Percentiles rank a stretch among this genome's conserved stretches.
phyloP scores from a whole-genome alignment of 2,797 vertebrate genomes.

The Heterohyrax brucei region DNA sequence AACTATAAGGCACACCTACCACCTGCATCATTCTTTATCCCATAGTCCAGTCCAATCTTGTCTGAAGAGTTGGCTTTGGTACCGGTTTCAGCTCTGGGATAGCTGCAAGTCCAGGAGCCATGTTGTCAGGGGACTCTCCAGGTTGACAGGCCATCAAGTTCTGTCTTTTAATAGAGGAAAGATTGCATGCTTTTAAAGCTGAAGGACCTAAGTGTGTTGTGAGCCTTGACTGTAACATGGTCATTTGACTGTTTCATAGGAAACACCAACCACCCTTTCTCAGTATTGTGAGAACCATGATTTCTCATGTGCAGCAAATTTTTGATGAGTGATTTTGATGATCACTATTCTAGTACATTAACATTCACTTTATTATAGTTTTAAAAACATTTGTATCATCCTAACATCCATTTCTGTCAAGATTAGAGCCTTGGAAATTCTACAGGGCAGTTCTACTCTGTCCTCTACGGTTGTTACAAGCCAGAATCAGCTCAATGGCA shows the following conservation, averaged over 20 bases:
- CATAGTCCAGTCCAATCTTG: too few species aligned
- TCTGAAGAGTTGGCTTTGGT: too few species aligned
- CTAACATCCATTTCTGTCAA: neutral
- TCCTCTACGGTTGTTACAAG: too few species aligned
- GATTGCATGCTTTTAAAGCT: neutral
- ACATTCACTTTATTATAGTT: neutral
- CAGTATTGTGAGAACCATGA: neutral
- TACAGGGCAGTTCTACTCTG: too few species aligned
- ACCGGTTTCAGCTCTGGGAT: too few species aligned
- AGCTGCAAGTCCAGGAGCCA: too few species aligned
- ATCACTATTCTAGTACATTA: neutral
- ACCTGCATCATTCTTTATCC: too few species aligned
- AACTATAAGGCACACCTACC: too few species aligned
- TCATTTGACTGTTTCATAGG: neutral
- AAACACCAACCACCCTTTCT: neutral
- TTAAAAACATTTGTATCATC: conserved; percentile 5
- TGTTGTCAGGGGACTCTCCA: too few species aligned
- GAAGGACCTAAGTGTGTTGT: neutral
- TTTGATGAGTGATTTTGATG: neutral
- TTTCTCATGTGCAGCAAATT: conserved; percentile 13
- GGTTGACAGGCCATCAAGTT: too few species aligned
- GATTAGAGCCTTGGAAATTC: too few species aligned
- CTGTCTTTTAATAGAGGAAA: neutral
- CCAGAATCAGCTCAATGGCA: too few species aligned
- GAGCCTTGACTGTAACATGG: neutral